These are phyloP conservation scores for Rousettus madagascariensis DNA, from an alignment of 2,797 vertebrate species.

Conservation along the genomic window DNA sequence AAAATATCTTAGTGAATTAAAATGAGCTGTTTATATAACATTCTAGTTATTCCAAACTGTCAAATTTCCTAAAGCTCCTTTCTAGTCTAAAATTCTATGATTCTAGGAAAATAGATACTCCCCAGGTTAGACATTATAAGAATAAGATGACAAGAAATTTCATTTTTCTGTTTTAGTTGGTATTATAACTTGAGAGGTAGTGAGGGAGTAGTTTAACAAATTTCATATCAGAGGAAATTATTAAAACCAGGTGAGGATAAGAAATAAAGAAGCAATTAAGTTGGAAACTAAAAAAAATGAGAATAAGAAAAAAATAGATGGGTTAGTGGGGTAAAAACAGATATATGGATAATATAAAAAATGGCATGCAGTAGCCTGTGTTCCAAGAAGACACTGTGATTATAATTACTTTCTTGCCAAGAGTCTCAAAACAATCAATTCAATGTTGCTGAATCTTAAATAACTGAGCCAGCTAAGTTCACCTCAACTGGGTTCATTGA, in stretches of 20 bases:
- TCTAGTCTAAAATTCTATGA: background rate
- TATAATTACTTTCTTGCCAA: background rate
- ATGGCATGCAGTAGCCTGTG: background rate
- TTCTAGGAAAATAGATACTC: background rate
- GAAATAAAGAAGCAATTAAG: background rate
- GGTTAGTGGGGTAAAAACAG: background rate
- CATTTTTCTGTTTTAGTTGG: background rate
- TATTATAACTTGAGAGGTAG: background rate
- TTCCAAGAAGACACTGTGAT: background rate
- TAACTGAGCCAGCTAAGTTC: background rate
- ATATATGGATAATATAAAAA: background rate
- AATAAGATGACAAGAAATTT: background rate
- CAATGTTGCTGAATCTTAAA: background rate
- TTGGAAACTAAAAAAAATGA: background rate
- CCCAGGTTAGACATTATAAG: background rate
- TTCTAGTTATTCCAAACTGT: background rate
- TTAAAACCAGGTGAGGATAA: background rate
- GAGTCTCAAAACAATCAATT: background rate
- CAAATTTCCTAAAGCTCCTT: background rate
- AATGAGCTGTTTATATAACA: background rate
- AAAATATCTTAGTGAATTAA: constrained; percentile 6
- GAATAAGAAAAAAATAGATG: background rate
- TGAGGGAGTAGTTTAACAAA: background rate
- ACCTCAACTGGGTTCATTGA: background rate
- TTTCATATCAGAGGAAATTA: background rate